Evolutionary conservation across 2,797 vertebrate genomes (phyloP), one percentile per base, ranked within the genome.

Genomic region (Acropternis orthonyx): DNA sequence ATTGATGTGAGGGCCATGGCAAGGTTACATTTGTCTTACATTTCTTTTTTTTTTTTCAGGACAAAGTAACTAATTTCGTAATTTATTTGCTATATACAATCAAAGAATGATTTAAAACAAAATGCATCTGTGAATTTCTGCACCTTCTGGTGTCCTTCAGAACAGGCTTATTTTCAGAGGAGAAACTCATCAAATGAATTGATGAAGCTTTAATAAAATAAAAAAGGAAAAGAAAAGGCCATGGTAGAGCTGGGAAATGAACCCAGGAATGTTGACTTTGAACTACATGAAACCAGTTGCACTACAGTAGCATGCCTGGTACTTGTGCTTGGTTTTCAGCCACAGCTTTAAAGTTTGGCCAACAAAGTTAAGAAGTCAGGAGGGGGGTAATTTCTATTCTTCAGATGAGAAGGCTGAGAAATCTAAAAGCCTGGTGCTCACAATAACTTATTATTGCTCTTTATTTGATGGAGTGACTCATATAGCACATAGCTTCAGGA

Each of bases 401-500:
- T 94, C 76, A 93, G 67, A 92, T 88, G 90, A 91, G 92, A 80
- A 90, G 94, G 83, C 80, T 37, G 69, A 92, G 78, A 90, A 95
- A 93, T 93, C 85, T 90, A 61, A 96, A 88, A 90, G 93, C 88
- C 91, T 65, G 56, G 56, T 90, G 89, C 93, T 96, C 89, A 94
- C 93, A 96, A 92, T 94, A 96, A 93, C 88, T 94, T 96, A 88
- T 96, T 96, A 95, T 94, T 96, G 85, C 92, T 96, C 91, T 96
- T 96, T 93, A 94, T 96, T 96, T 90, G 95, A 95, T 94, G 88
- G 95, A 94, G 92, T 97, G 96, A 96, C 83, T 96, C 95, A 95
- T 93, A 92, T n/a, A 95, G 93, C 93, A 72, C 78, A 86, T 8
- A 79, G 93, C 83, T 95, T 89, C 78, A 30, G 88, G 89, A 96